Evolutionary conservation across 2,888 invertebrate genomes (phyloP).

Genomic region (Mythimna lalbum): DNA sequence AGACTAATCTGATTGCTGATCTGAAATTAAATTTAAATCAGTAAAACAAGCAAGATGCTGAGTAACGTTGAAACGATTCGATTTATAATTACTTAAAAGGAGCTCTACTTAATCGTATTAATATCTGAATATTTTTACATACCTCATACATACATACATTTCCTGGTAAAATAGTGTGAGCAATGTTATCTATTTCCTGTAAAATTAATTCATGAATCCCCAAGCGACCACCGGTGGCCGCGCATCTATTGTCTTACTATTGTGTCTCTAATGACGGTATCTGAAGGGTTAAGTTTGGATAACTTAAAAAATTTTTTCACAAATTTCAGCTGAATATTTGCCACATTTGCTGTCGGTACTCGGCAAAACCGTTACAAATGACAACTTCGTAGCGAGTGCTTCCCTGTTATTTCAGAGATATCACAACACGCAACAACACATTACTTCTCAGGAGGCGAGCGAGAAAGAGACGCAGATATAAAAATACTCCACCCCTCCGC

Average conservation of each 20-base stretch:
- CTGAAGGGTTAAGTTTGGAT: no score
- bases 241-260: no score
- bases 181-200: neutral
- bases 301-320: neutral
- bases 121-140: no score
- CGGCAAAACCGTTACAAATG: slow-evolving; percentile 89
- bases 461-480: slow-evolving; percentile 81
- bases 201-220: no score
- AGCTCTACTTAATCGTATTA: no score
- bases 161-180: no score
- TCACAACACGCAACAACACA: slow-evolving; percentile 91
- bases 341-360: slow-evolving; percentile 76
- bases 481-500: slow-evolving; percentile 78
- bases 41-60: no score
- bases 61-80: no score
- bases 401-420: slow-evolving; percentile 91
- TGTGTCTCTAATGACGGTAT: no score
- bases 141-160: no score
- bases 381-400: slow-evolving; percentile 90
- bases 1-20: neutral
- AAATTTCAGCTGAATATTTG: slow-evolving; percentile 19
- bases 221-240: no score
- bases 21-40: neutral
- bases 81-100: no score
- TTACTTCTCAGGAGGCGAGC: slow-evolving; percentile 87